phyloP scores from a whole-genome alignment of 2,888 invertebrate species.

The Hypercompe scribonia region DNA sequence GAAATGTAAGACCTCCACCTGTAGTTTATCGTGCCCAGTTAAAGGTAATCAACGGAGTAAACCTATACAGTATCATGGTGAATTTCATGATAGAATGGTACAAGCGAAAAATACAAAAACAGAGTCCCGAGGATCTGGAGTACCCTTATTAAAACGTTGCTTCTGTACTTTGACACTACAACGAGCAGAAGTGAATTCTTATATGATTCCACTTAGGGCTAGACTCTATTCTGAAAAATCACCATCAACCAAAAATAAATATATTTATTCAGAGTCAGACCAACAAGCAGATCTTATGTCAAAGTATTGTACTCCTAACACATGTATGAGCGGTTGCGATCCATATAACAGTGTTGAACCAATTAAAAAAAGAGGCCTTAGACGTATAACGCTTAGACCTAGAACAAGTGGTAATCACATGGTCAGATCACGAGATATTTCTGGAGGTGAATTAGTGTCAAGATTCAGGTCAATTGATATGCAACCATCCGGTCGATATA shows the following conservation, averaged over 20 bases:
- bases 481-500: constrained; percentile 19
- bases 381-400: constrained; percentile 27
- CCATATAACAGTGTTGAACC: constrained; percentile 32
- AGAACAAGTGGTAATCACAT: constrained; percentile 23
- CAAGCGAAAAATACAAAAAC: constrained; percentile 27
- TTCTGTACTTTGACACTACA: constrained; percentile 55
- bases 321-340: constrained; percentile 11
- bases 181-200: constrained; percentile 27
- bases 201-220: constrained; percentile 8
- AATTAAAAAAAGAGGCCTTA: constrained; percentile 46
- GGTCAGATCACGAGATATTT: constrained; percentile 17
- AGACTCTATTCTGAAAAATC: constrained; percentile 17
- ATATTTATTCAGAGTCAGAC: constrained; percentile 2
- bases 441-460: constrained; percentile 19
- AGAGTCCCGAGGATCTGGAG: constrained; percentile 37
- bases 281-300: constrained; percentile 2
- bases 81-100: constrained; percentile 8
- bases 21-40: constrained; percentile 8
- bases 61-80: not conserved
- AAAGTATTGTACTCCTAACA: not conserved
- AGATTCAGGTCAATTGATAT: constrained; percentile 23
- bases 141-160: constrained; percentile 49
- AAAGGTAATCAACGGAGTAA: constrained; percentile 2
- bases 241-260: constrained; percentile 29
- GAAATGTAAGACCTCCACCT: constrained; percentile 16